phyloP scores from a whole-genome alignment of 2,888 invertebrate species.

The Darwinula stevensoni region DNA sequence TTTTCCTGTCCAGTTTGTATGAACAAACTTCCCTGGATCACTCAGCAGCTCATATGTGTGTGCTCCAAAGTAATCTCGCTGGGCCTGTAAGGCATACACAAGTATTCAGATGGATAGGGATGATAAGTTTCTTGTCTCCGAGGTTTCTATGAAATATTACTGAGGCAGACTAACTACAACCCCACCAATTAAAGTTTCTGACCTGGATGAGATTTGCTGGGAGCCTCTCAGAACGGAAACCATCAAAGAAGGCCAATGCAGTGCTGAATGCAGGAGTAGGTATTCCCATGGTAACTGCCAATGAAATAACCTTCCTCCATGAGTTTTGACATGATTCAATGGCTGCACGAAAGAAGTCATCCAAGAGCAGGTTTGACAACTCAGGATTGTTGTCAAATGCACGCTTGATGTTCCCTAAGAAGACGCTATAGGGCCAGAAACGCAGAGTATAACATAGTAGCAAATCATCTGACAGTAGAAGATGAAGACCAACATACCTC shows the following conservation, averaged over 20 bases:
- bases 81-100: slow-evolving; percentile 35
- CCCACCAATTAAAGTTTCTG: neutral
- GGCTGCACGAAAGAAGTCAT: slow-evolving; percentile 68
- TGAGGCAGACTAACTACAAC: neutral
- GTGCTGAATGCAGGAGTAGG: slow-evolving; percentile 77
- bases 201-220: slow-evolving; percentile 88
- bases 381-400: slow-evolving; percentile 71
- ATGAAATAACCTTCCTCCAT: slow-evolving; percentile 49
- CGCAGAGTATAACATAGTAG: neutral
- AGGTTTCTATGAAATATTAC: neutral
- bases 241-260: slow-evolving; percentile 89
- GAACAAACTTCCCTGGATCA: slow-evolving; percentile 60
- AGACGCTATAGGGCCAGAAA: slow-evolving; percentile 25
- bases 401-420: slow-evolving; percentile 64
- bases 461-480: too few relatives aligned
- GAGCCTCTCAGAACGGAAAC: slow-evolving; percentile 50
- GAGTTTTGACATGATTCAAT: slow-evolving; percentile 49
- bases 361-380: slow-evolving; percentile 57
- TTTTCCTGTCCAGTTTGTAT: slow-evolving; percentile 61
- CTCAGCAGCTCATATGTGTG: slow-evolving; percentile 80
- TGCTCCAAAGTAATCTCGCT: slow-evolving; percentile 93
- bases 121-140: neutral
- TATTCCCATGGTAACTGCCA: slow-evolving; percentile 36
- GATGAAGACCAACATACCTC: slow-evolving; percentile 22
- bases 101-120: neutral